Conservation (phyloP, 2,888 invertebrate species). For the Apodemia duryi region DNA sequence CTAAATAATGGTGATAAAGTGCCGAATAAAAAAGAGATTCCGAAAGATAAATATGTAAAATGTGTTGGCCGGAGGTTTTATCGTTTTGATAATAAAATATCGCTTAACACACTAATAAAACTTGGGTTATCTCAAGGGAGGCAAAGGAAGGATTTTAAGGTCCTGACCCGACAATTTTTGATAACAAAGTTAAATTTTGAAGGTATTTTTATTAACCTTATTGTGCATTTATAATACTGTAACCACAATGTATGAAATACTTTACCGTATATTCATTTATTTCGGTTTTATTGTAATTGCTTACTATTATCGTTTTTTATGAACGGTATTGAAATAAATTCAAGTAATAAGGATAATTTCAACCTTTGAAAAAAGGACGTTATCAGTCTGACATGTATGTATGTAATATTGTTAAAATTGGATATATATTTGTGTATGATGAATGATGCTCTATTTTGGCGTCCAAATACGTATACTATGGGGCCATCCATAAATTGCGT, state of each 20-base stretch:
- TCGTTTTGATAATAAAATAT: conserved; percentile 66
- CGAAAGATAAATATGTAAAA: conserved; percentile 55
- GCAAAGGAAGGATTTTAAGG: conserved; percentile 31
- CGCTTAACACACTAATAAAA: conserved; percentile 63
- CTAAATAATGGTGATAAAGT: conserved; percentile 71
- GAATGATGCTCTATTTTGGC: no score
- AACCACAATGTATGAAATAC: background rate
- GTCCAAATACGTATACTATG: no score
- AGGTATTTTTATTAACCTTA: background rate
- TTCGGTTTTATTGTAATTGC: background rate
- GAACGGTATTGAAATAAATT: background rate
- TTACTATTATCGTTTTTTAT: background rate
- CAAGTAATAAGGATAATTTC: no score
- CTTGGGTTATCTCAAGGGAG: conserved; percentile 51
- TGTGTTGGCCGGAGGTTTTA: conserved; percentile 46
- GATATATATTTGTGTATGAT: no score
- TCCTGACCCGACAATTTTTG: conserved; percentile 26
- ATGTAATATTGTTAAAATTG: no score
- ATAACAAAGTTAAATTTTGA: conserved; percentile 17
- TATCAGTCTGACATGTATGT: no score
- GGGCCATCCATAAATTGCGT: no score
- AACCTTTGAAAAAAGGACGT: no score
- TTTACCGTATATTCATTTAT: background rate
- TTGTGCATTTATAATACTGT: background rate
- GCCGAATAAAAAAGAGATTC: conserved; percentile 61